These are phyloP conservation scores for Agraylea sexmaculata DNA, from an alignment of 1,140 invertebrate species.

Conservation along the genomic window DNA sequence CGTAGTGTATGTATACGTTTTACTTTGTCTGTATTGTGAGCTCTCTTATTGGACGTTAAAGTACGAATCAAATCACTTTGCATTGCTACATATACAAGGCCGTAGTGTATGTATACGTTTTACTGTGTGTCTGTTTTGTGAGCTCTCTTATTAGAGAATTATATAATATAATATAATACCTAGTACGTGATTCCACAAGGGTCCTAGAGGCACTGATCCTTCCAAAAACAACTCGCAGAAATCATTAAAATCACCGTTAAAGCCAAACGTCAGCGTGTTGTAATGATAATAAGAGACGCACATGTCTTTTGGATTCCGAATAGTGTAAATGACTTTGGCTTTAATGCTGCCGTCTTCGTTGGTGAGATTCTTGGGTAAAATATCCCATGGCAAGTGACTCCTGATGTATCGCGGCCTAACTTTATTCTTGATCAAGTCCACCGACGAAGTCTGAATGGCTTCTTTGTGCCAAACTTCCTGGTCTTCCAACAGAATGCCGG, in stretches of 20 bases:
- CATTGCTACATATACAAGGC: too few species aligned
- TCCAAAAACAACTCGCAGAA: conserved; percentile 68
- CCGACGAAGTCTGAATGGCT: conserved; percentile 45
- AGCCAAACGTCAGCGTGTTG: conserved; percentile 53
- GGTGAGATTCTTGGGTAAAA: conserved; percentile 58
- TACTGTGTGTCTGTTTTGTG: too few species aligned
- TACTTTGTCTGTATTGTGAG: too few species aligned
- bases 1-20: too few species aligned
- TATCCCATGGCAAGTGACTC: conserved; percentile 64
- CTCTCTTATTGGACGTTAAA: too few species aligned
- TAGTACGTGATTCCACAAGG: conserved; percentile 59
- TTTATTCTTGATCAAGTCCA: conserved; percentile 52
- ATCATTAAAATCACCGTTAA: conserved; percentile 64
- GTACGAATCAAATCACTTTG: too few species aligned
- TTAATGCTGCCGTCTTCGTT: conserved; percentile 52
- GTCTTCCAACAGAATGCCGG: conserved; percentile 41
- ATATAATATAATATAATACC: too few species aligned
- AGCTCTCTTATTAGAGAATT: too few species aligned
- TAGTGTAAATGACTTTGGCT: conserved; percentile 78
- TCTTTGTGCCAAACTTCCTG: conserved; percentile 40
- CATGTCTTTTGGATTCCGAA: conserved; percentile 87
- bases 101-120: too few species aligned
- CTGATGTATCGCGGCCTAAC: conserved; percentile 62
- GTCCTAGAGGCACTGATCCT: conserved; percentile 53
- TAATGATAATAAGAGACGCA: conserved; percentile 89